A percentile compares a stretch with the other conserved stretches of the same genome.
Evolutionary conservation across 2,113 vertebrate genomes (phyloP).

Genomic region (Procavia capensis): DNA sequence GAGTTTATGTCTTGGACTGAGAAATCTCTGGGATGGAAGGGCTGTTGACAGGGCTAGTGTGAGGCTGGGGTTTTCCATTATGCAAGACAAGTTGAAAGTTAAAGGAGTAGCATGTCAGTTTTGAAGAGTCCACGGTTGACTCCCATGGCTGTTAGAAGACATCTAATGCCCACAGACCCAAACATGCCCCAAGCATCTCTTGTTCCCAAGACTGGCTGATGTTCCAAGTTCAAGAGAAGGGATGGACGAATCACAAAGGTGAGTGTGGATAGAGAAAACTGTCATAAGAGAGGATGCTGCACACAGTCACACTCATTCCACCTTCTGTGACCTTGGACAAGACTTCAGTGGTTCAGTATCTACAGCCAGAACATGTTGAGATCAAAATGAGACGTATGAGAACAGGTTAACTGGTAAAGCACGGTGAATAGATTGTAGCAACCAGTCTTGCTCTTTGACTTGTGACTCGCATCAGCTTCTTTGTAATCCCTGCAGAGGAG

Average conservation of each 20-base stretch:
- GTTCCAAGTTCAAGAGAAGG: not conserved
- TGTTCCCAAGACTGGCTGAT: not conserved
- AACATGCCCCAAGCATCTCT: not conserved
- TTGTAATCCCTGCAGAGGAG: not conserved
- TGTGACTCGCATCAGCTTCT: not conserved
- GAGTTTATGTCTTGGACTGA: not conserved
- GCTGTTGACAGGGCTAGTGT: not conserved
- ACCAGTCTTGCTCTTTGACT: not conserved
- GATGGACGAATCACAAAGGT: not conserved
- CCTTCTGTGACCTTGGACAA: not conserved
- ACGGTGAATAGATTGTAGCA: not conserved
- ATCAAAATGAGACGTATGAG: not conserved
- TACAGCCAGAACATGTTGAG: not conserved
- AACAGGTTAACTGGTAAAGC: not conserved
- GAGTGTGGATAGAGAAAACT: not conserved
- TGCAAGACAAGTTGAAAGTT: not conserved
- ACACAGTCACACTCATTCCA: not conserved
- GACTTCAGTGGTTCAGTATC: rapidly evolving
- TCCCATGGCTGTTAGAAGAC: not conserved
- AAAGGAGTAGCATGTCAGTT: not conserved
- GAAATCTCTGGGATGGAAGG: not conserved
- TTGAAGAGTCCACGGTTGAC: not conserved
- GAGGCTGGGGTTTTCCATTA: not conserved
- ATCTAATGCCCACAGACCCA: not conserved
- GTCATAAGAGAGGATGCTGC: not conserved